Percentiles rank a stretch among this genome's conserved stretches.
Conservation (phyloP, 2,797 vertebrate species). For the Paguma larvata region DNA sequence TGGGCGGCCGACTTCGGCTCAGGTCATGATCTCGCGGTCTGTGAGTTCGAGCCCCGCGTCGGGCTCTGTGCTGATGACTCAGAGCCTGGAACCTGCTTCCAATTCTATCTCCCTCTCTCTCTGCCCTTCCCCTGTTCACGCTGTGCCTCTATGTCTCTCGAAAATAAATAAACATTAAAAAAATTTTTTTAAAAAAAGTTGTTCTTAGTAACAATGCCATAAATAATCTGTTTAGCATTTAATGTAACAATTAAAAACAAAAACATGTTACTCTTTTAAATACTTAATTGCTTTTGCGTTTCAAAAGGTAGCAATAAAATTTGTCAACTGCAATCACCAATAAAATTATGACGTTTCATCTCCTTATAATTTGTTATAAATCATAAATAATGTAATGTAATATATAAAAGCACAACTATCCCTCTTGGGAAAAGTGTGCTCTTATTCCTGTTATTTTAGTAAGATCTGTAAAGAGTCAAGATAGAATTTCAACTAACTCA, state of each 20-base stretch:
- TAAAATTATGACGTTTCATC: background rate
- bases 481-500: background rate
- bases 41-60: no score
- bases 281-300: background rate
- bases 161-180: no score
- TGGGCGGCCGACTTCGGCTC: no score
- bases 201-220: background rate
- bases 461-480: background rate
- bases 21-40: no score
- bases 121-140: no score
- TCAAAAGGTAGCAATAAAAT: slow-evolving; percentile 16
- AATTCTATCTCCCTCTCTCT: no score
- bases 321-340: background rate
- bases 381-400: slow-evolving; percentile 8
- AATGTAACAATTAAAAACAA: background rate
- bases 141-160: no score
- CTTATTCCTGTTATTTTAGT: slow-evolving; percentile 26
- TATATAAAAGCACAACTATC: background rate
- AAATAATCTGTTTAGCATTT: slow-evolving; percentile 28
- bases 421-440: background rate
- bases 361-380: slow-evolving; percentile 40
- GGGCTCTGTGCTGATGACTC: no score
- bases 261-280: background rate
- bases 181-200: no score
- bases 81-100: no score